Conservation (phyloP, 92 coral and sea anemone species). For the Epizoanthus stellaris region DNA sequence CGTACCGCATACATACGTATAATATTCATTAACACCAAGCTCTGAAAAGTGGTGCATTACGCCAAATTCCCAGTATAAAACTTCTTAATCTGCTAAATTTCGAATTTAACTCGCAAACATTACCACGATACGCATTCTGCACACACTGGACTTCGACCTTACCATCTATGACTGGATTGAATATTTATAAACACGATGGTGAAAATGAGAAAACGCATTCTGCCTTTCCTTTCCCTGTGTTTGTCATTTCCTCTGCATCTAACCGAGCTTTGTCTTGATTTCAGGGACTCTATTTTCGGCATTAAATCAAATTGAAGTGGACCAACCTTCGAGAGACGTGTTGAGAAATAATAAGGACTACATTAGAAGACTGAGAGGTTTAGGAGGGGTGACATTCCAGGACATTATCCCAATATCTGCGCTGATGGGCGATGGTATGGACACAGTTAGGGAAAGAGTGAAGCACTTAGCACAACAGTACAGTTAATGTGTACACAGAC, state of each 20-base stretch:
- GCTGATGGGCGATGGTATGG: constrained; percentile 69
- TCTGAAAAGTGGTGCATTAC: too few species aligned
- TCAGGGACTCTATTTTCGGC: constrained; percentile 21
- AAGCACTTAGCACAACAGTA: constrained; percentile 43
- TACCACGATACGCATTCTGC: too few species aligned
- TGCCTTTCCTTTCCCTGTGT: too few species aligned
- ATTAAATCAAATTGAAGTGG: constrained; percentile 17
- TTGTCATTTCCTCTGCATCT: background rate
- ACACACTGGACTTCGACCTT: too few species aligned
- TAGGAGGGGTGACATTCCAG: constrained; percentile 48
- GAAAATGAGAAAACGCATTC: too few species aligned
- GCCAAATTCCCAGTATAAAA: too few species aligned
- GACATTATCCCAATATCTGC: constrained; percentile 79
- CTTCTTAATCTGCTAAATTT: too few species aligned
- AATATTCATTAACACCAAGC: too few species aligned
- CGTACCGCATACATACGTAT: too few species aligned
- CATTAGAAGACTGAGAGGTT: constrained; percentile 33
- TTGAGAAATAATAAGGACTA: constrained; percentile 21
- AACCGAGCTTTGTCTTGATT: background rate
- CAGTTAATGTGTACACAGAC: background rate
- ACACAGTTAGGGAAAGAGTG: constrained; percentile 62
- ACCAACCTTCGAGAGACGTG: constrained; percentile 18
- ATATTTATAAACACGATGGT: too few species aligned
- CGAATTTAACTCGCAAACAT: too few species aligned
- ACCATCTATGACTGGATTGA: too few species aligned